phyloP scores from a whole-genome alignment of 2,888 invertebrate species.

The Cephus pygmeus region DNA sequence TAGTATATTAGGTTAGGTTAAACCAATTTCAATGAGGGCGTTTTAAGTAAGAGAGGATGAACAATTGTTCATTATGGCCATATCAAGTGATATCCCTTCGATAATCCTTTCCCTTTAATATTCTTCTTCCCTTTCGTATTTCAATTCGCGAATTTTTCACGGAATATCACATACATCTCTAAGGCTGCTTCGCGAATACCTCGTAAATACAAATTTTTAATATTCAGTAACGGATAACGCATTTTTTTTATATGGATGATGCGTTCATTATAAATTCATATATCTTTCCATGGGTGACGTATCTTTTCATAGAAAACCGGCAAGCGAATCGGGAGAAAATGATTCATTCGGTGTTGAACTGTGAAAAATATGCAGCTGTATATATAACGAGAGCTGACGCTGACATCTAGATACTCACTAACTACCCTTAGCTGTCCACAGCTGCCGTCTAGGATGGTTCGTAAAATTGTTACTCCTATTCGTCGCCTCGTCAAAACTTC shows the following conservation, averaged over 20 bases:
- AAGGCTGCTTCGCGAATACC: background rate
- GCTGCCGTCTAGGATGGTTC: background rate
- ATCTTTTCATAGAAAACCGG: background rate
- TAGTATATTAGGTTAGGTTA: no score
- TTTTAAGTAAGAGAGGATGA: no score
- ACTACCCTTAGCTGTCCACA: background rate
- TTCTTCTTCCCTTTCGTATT: background rate
- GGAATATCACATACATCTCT: background rate
- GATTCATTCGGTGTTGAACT: background rate
- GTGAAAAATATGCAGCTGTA: background rate
- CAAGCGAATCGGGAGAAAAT: background rate
- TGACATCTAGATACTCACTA: background rate
- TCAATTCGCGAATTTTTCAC: background rate
- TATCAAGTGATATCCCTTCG: background rate
- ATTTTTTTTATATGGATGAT: background rate
- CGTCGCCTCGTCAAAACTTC: background rate
- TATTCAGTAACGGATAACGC: background rate
- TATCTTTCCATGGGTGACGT: background rate
- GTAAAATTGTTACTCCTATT: background rate
- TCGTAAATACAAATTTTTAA: background rate
- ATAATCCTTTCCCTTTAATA: background rate
- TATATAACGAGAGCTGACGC: background rate
- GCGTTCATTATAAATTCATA: background rate
- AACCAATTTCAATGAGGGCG: no score
- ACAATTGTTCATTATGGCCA: no score